Evolutionary conservation across 1,140 invertebrate genomes (phyloP).

Genomic region (Arion vulgaris): DNA sequence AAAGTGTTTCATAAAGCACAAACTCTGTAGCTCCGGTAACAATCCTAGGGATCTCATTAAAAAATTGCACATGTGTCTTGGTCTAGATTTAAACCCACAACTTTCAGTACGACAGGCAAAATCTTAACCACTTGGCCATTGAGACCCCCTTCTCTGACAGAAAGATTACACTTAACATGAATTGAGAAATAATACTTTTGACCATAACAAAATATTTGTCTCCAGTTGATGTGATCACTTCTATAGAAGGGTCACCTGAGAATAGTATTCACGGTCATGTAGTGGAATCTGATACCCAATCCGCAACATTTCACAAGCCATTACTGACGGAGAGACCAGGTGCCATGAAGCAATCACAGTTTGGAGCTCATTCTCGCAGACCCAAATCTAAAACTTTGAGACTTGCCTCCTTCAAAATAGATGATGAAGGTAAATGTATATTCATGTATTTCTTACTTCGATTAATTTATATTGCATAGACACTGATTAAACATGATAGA

Average conservation of each 20-base stretch:
- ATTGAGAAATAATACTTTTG: background rate
- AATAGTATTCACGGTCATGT: conserved; percentile 50
- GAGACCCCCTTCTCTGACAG: too few relatives aligned
- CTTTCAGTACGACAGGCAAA: too few relatives aligned
- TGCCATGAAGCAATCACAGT: conserved; percentile 22
- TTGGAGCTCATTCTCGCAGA: conserved; percentile 32
- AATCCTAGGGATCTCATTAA: too few relatives aligned
- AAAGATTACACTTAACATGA: too few relatives aligned
- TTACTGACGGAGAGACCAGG: conserved; percentile 19
- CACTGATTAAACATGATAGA: too few relatives aligned
- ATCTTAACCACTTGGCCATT: too few relatives aligned
- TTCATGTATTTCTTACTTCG: conserved; percentile 4
- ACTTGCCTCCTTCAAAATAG: background rate
- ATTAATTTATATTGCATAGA: too few relatives aligned
- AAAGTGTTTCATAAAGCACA: too few relatives aligned
- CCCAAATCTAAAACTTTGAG: background rate
- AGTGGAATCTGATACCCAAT: conserved; percentile 60
- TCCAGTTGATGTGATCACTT: conserved; percentile 61
- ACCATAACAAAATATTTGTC: conserved; percentile 3
- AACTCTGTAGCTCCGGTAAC: too few relatives aligned
- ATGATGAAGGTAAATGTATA: conserved; percentile 11
- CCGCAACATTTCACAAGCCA: conserved; percentile 52
- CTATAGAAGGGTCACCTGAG: conserved; percentile 56
- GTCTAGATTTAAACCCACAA: too few relatives aligned
- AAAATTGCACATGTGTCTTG: too few relatives aligned